Evolutionary conservation across 2,888 invertebrate species (phyloP).

Genomic region (Frankliniella fusca): DNA sequence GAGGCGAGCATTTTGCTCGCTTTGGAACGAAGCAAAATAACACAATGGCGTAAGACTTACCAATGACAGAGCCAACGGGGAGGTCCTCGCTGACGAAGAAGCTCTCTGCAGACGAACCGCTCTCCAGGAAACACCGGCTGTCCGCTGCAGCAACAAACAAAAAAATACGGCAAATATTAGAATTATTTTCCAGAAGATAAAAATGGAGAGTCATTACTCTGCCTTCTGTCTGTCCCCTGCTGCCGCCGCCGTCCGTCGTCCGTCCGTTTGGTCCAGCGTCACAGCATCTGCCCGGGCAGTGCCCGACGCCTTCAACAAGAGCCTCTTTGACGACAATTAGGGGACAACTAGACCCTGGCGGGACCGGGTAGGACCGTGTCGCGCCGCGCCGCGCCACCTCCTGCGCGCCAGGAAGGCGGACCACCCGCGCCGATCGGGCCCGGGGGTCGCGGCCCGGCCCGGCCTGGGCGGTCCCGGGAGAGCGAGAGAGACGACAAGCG

Average conservation of each 20-base stretch:
- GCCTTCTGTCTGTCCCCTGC: neutral
- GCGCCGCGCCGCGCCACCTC: no score
- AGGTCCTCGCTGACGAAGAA: conserved; percentile 85
- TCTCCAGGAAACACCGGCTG: conserved; percentile 83
- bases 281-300: neutral
- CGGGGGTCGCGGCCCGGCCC: no score
- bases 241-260: no score
- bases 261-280: neutral
- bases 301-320: neutral
- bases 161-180: neutral
- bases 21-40: no score
- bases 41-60: conserved; percentile 44
- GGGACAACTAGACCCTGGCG: neutral
- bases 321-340: neutral
- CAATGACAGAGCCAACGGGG: conserved; percentile 72
- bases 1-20: neutral
- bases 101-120: conserved; percentile 85
- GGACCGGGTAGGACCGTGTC: no score
- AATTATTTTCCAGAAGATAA: neutral
- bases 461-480: neutral
- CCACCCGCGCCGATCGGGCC: no score
- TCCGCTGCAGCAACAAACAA: conserved; percentile 51
- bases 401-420: no score
- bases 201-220: neutral
- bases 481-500: neutral